Evolutionary conservation across 2,888 invertebrate species (phyloP).

Genomic region (Phaedon cochleariae): DNA sequence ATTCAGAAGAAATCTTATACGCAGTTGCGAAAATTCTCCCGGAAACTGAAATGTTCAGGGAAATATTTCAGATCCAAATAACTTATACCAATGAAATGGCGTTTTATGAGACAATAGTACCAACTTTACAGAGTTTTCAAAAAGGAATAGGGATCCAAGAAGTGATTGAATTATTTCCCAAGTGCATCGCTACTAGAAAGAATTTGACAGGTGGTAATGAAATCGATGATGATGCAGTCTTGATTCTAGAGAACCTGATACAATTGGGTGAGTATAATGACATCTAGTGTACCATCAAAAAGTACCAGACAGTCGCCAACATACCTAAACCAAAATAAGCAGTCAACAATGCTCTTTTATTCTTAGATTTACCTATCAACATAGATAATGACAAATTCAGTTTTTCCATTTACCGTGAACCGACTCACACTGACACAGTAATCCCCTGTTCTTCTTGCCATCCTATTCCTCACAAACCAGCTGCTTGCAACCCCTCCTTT

Average conservation of each 20-base stretch:
- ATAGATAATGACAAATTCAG: background rate
- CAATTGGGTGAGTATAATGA: constrained; percentile 53
- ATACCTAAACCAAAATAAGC: too few species aligned
- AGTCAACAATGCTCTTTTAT: background rate
- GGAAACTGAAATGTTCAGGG: constrained; percentile 62
- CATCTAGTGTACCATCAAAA: too few species aligned
- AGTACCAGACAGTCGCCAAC: too few species aligned
- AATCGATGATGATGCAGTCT: constrained; percentile 65
- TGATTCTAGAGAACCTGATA: constrained; percentile 67
- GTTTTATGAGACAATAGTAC: constrained; percentile 64
- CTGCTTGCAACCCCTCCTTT: background rate
- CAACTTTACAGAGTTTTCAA: constrained; percentile 63
- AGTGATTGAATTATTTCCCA: constrained; percentile 62
- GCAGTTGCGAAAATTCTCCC: constrained; percentile 68
- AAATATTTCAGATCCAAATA: constrained; percentile 64
- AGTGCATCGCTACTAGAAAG: constrained; percentile 65
- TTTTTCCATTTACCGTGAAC: background rate
- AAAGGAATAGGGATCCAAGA: constrained; percentile 61
- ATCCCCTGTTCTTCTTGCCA: background rate
- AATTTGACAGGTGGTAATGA: constrained; percentile 54
- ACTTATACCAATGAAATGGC: constrained; percentile 67
- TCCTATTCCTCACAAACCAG: background rate
- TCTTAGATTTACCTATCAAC: background rate
- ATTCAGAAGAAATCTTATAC: constrained; percentile 47
- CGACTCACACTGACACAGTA: background rate